Conservation (phyloP, 1,140 invertebrate species). For the Harpegnathos saltator region DNA sequence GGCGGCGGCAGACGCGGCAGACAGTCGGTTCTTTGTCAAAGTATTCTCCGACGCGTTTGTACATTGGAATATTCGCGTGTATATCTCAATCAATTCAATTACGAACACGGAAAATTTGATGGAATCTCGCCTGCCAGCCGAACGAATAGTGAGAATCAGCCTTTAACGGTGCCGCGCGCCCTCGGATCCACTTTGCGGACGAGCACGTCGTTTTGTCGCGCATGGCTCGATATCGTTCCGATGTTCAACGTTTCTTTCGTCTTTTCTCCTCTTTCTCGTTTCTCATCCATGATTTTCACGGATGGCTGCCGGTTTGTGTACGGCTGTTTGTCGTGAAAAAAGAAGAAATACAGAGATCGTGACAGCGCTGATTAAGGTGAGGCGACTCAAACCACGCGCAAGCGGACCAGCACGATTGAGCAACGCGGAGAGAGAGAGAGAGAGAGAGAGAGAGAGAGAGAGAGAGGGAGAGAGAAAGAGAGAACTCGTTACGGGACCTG, state of each 20-base stretch:
- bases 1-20: too few relatives aligned
- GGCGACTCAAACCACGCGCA: slow-evolving; percentile 63
- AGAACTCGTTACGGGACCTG: slow-evolving; percentile 74
- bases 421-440: slow-evolving; percentile 63
- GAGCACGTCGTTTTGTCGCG: slow-evolving; percentile 8
- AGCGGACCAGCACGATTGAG: slow-evolving; percentile 69
- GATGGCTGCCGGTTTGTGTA: slow-evolving; percentile 33
- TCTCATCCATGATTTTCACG: slow-evolving; percentile 19
- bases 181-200: background rate
- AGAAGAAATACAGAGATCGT: slow-evolving; percentile 31
- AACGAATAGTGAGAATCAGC: background rate
- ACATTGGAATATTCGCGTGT: too few relatives aligned
- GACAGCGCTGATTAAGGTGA: slow-evolving; percentile 74
- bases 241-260: slow-evolving; percentile 12
- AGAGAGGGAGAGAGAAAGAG: slow-evolving; percentile 7
- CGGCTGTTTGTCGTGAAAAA: slow-evolving; percentile 40
- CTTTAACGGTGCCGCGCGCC: background rate
- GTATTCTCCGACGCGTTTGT: too few relatives aligned
- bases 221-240: slow-evolving; percentile 12
- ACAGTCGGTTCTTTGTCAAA: too few relatives aligned
- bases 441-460: too few relatives aligned
- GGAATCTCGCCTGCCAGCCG: too few relatives aligned
- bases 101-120: too few relatives aligned
- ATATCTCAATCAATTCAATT: too few relatives aligned
- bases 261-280: too few relatives aligned